phyloP scores from a whole-genome alignment of 2,113 vertebrate genomes.

The Pygoscelis antarcticus region DNA sequence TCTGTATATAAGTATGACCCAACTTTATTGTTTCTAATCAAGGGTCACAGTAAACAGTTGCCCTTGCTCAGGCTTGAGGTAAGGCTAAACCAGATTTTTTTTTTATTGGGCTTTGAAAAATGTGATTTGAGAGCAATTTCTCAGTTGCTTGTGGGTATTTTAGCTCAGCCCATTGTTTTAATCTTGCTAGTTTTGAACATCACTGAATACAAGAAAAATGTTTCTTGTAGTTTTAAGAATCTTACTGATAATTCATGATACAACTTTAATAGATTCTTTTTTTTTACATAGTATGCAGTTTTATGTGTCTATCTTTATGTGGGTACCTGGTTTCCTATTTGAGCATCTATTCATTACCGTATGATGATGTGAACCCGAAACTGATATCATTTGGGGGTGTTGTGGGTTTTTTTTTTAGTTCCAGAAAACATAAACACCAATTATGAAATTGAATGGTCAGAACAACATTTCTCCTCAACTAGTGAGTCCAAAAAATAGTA shows the following conservation, averaged over 20 bases:
- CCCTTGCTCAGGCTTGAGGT: background rate
- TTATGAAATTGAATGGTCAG: background rate
- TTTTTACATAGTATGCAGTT: background rate
- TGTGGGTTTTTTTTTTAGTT: background rate
- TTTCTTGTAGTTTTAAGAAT: background rate
- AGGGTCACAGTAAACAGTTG: background rate
- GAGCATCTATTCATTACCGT: background rate
- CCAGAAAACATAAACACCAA: background rate
- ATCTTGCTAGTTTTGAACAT: background rate
- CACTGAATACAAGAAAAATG: background rate
- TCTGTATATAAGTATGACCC: background rate
- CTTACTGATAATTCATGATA: background rate
- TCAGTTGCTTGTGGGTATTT: background rate
- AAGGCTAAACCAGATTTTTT: background rate
- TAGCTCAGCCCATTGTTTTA: background rate
- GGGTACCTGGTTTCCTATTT: background rate
- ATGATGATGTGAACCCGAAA: background rate
- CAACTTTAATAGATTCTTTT: background rate
- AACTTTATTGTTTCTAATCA: background rate
- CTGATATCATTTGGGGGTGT: background rate
- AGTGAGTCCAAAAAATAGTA: background rate
- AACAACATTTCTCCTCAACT: background rate
- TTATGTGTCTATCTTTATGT: background rate
- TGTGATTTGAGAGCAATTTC: background rate
- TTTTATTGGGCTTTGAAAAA: background rate